Evolutionary conservation across 2,797 vertebrate genomes (phyloP).

Genomic region (Chelidonichthys spinosus): DNA sequence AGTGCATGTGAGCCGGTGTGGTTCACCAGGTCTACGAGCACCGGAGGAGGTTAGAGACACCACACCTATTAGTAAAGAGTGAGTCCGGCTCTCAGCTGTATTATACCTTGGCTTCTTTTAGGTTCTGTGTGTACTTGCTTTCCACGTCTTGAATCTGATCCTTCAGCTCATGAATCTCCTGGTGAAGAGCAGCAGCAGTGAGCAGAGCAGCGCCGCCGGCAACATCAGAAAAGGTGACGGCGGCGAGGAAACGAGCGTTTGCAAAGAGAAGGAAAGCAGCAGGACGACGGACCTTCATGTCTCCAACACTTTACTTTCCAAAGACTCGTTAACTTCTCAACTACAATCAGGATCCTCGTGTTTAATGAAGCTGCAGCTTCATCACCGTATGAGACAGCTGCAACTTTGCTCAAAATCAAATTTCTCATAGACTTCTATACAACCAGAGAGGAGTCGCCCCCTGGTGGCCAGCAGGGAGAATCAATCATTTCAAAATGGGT

Average conservation of each 20-base stretch:
- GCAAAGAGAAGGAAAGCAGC: constrained; percentile 29
- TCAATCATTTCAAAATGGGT: too few species aligned
- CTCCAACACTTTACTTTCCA: not conserved
- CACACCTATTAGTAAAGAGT: not conserved
- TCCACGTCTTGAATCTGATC: constrained; percentile 99
- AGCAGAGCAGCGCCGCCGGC: constrained; percentile 42
- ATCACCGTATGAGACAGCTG: too few species aligned
- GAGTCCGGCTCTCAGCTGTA: constrained; percentile 14
- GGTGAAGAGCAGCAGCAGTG: constrained; percentile 60
- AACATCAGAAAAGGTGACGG: constrained; percentile 15
- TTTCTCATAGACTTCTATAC: too few species aligned
- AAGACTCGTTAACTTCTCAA: not conserved
- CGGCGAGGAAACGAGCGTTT: constrained; percentile 2
- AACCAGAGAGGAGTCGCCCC: too few species aligned
- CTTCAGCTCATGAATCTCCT: constrained; percentile 98
- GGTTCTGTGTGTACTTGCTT: constrained; percentile 92
- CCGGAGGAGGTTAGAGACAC: constrained; percentile 6
- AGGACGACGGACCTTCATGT: not conserved
- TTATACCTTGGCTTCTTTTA: constrained; percentile 96
- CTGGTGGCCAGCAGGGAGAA: too few species aligned
- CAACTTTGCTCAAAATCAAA: too few species aligned
- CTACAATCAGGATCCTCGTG: too few species aligned
- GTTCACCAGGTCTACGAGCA: not conserved
- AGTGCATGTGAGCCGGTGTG: not conserved
- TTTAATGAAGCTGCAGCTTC: not conserved